Evolutionary conservation across 2,888 invertebrate species (phyloP).

Genomic region (Liodrosophila aerea): DNA sequence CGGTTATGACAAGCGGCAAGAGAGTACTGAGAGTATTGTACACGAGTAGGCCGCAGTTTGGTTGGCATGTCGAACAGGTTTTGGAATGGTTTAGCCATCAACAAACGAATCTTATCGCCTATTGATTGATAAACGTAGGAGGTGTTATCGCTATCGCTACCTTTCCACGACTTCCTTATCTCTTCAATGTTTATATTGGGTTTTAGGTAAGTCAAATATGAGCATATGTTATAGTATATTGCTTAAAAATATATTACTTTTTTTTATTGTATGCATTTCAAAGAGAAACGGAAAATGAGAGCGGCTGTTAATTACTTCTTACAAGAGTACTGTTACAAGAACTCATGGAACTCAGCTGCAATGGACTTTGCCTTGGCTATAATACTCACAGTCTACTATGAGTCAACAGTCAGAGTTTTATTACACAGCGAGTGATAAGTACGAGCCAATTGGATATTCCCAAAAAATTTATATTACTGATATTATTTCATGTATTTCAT

Average conservation of each 20-base stretch:
- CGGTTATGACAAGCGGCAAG: constrained; percentile 28
- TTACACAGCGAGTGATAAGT: no score
- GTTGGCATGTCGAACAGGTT: constrained; percentile 33
- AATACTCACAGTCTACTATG: neutral
- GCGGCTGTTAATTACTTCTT: neutral
- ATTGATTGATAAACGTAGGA: constrained; percentile 57
- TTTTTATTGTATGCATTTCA: neutral
- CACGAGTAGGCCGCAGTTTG: constrained; percentile 2
- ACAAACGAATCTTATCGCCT: constrained; percentile 60
- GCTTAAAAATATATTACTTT: neutral
- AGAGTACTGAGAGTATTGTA: constrained; percentile 36
- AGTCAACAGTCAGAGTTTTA: neutral
- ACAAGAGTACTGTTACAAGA: no score
- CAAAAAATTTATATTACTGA: neutral
- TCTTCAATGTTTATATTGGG: constrained; percentile 34
- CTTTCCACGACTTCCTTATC: constrained; percentile 37
- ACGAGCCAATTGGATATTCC: no score
- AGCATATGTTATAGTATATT: constrained; percentile 16
- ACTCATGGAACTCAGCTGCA: no score
- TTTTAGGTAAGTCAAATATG: constrained; percentile 18
- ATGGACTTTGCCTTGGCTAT: no score
- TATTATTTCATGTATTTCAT: no score
- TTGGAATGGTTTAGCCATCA: constrained; percentile 42
- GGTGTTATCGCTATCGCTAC: constrained; percentile 31
- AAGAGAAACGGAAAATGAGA: neutral